Evolutionary conservation across 2,113 vertebrate genomes (phyloP).

Genomic region (Anguilla rostrata): DNA sequence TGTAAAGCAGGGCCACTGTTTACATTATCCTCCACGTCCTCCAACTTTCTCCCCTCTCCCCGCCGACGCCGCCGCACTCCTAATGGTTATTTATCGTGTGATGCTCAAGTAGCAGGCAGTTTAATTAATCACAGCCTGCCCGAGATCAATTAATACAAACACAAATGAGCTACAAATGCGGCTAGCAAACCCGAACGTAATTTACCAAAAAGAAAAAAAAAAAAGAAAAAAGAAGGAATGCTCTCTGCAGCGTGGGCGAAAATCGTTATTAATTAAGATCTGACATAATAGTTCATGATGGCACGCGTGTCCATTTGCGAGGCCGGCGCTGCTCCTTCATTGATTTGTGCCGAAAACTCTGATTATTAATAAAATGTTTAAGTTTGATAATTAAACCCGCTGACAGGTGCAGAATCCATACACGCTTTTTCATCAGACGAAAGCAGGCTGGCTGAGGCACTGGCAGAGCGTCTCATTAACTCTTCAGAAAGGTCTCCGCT

Average conservation of each 20-base stretch:
- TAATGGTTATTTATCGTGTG: slow-evolving; percentile 85
- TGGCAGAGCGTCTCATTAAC: slow-evolving; percentile 15
- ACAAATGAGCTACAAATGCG: slow-evolving; percentile 87
- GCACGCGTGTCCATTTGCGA: slow-evolving; percentile 10
- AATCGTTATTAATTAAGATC: slow-evolving; percentile 68
- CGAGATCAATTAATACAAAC: slow-evolving; percentile 94
- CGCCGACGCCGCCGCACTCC: slow-evolving; percentile 72
- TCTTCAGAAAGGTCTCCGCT: neutral
- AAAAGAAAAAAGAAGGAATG: slow-evolving; percentile 54
- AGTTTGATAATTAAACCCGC: slow-evolving; percentile 5
- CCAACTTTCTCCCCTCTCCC: slow-evolving; percentile 77
- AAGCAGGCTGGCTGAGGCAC: slow-evolving; percentile 1
- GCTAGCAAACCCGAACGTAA: slow-evolving; percentile 85
- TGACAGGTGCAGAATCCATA: neutral
- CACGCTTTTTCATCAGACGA: neutral
- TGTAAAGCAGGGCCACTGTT: slow-evolving; percentile 57
- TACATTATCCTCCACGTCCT: slow-evolving; percentile 76
- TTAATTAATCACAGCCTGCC: slow-evolving; percentile 88
- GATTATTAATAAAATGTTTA: slow-evolving; percentile 22
- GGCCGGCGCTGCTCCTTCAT: neutral
- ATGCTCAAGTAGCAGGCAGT: slow-evolving; percentile 72
- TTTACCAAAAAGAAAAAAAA: slow-evolving; percentile 68
- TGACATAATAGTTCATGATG: slow-evolving; percentile 61
- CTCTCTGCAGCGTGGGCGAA: slow-evolving; percentile 46
- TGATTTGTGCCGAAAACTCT: neutral